Evolutionary conservation across 2,797 vertebrate genomes (phyloP).

Genomic region (Enteromius viviparus): DNA sequence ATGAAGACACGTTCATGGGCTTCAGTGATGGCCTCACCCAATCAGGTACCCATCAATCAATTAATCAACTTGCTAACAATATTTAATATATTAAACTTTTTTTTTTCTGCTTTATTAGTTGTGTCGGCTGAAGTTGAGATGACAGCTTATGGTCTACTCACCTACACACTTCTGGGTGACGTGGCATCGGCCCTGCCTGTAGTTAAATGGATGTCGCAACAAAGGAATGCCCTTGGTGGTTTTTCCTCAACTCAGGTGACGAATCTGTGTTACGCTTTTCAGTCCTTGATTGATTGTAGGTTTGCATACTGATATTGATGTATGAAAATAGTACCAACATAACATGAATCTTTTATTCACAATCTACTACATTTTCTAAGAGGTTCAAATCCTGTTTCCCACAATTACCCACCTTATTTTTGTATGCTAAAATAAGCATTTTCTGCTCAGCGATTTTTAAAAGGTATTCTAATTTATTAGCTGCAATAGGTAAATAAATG

Average conservation of each 20-base stretch:
- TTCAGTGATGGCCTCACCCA: conserved; percentile 90
- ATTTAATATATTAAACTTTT: neutral
- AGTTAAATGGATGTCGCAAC: conserved; percentile 95
- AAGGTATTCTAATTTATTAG: neutral
- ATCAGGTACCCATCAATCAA: conserved; percentile 78
- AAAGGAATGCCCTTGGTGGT: conserved; percentile 89
- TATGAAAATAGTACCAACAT: no score
- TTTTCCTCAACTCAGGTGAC: conserved; percentile 93
- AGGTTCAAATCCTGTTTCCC: neutral
- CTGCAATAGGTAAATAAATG: neutral
- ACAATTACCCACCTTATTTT: neutral
- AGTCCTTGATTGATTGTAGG: neutral
- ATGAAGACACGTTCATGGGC: conserved; percentile 90
- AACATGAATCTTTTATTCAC: no score
- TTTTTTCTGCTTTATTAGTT: conserved; percentile 72
- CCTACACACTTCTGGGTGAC: conserved; percentile 87
- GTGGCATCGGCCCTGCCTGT: conserved; percentile 90
- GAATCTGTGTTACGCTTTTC: neutral
- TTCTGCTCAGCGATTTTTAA: neutral
- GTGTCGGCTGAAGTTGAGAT: conserved; percentile 94
- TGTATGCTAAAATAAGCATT: neutral
- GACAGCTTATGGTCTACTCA: conserved; percentile 91
- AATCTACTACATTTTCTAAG: neutral
- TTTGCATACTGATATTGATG: no score
- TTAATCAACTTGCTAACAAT: neutral